Evolutionary conservation across 2,797 vertebrate genomes (phyloP).

Genomic region (Diceros bicornis): DNA sequence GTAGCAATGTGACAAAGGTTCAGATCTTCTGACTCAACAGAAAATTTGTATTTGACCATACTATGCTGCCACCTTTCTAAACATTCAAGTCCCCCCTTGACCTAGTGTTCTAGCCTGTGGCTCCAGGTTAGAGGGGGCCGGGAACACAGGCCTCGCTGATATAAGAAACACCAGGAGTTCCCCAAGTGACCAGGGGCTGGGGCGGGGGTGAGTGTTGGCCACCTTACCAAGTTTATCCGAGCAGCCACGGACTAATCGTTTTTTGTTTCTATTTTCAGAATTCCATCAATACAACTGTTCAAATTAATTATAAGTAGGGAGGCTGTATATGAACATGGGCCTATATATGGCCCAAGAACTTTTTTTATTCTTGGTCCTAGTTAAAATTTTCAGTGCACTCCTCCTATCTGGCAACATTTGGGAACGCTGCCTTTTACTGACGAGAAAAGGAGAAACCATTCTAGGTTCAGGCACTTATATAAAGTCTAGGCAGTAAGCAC

Average conservation of each 20-base stretch:
- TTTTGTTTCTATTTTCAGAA: slow-evolving; percentile 42
- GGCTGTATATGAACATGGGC: neutral
- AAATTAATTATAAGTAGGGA: neutral
- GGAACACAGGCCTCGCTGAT: neutral
- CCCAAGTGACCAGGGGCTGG: neutral
- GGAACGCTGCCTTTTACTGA: neutral
- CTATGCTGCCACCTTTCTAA: neutral
- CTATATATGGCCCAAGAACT: neutral
- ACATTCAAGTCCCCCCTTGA: neutral
- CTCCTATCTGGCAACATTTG: neutral
- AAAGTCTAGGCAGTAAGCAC: neutral
- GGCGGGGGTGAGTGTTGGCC: too few species aligned
- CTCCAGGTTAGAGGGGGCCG: neutral
- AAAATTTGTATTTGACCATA: neutral
- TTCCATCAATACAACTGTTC: neutral
- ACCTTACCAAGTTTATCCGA: neutral
- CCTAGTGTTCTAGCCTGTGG: neutral
- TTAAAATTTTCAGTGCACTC: neutral
- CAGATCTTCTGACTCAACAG: neutral
- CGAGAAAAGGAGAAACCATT: neutral
- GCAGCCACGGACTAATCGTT: neutral
- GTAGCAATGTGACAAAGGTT: neutral
- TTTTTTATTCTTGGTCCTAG: neutral
- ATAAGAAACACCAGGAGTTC: neutral
- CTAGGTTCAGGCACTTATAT: neutral